phyloP scores from a whole-genome alignment of 2,888 invertebrate species.

The Meiosimyza platycephala region DNA sequence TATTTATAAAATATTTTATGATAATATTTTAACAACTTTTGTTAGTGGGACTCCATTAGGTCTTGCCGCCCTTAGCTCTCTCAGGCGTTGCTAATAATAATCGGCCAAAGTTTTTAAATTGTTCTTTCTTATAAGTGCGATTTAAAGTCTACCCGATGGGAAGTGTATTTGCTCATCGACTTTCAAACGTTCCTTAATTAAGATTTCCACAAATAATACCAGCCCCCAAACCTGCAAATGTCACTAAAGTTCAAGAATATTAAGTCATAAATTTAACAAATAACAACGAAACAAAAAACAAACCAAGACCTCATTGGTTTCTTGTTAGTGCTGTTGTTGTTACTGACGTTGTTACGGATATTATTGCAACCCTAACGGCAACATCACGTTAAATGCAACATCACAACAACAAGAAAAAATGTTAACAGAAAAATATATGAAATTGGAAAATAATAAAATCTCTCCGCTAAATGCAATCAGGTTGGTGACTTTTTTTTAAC shows the following conservation, averaged over 20 bases:
- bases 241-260: constrained; percentile 31
- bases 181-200: too few relatives aligned
- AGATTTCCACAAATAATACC: too few relatives aligned
- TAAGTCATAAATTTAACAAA: constrained; percentile 32
- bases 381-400: constrained; percentile 16
- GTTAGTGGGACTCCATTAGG: too few relatives aligned
- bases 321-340: constrained; percentile 25
- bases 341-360: neutral
- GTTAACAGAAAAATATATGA: neutral
- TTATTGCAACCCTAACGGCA: constrained; percentile 2
- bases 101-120: too few relatives aligned
- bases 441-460: constrained; percentile 20
- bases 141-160: too few relatives aligned
- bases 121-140: too few relatives aligned
- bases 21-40: too few relatives aligned
- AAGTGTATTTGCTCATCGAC: too few relatives aligned
- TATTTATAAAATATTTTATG: too few relatives aligned
- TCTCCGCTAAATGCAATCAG: constrained; percentile 33
- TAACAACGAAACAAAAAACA: constrained; percentile 4
- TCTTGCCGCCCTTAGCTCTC: too few relatives aligned
- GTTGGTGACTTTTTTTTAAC: constrained; percentile 6
- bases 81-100: too few relatives aligned
- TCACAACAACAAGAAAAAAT: constrained; percentile 13
- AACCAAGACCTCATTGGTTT: constrained; percentile 22
- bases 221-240: constrained; percentile 16